Base-by-base conservation (phyloP, 1,140 invertebrate genomes). In the Harpegnathos saltator region DNA sequence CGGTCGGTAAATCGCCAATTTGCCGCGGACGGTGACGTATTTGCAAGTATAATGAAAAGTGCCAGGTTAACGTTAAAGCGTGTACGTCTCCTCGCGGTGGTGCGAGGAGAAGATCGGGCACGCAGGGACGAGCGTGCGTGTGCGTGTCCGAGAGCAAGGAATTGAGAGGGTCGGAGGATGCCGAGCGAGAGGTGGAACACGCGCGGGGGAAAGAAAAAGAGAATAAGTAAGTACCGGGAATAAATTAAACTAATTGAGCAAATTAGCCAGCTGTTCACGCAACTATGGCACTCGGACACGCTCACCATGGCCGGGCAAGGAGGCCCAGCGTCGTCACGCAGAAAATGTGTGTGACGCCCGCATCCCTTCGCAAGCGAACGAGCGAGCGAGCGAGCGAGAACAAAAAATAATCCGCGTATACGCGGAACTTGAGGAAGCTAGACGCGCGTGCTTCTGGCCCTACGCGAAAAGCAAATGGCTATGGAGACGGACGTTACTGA, bases 221-320 rank as follows among this genome's bases (percentile, higher is more conserved):
- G 72, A 86, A 80, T 88, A 91, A 91, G 90, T 93, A 91, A 91
- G 90, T 93, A 92, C 90, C 85, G 74, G 81, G 92, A 93, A 94
- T 93, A 91, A 93, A 93, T 93, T 92, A 92, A 93, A 91, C 91
- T 92, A 93, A 93, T 93, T 91, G 92, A 91, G 90, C 81, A 92
- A 94, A 93, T 94, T 93, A 91, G 90, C 89, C 90, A 83, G 89
- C 86, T 88, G 89, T 92, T 93, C 91, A 91, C 90, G 91, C 90
- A 91, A 91, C 61, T 63, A 69, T 54, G 52, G 58, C 44, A 12
- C 63, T 52, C 54, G 17, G 50, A 83, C 72, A 59, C 22, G 61
- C 61, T 58, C 61, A 22, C 63, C 61, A 59, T n/a, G 33, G n/a
- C 33, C 52, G 44, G 33, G 50, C 62, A 62, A 80, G 50, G 58